Evolutionary conservation across 2,113 vertebrate species (phyloP).

Genomic region (Ovibos moschatus): DNA sequence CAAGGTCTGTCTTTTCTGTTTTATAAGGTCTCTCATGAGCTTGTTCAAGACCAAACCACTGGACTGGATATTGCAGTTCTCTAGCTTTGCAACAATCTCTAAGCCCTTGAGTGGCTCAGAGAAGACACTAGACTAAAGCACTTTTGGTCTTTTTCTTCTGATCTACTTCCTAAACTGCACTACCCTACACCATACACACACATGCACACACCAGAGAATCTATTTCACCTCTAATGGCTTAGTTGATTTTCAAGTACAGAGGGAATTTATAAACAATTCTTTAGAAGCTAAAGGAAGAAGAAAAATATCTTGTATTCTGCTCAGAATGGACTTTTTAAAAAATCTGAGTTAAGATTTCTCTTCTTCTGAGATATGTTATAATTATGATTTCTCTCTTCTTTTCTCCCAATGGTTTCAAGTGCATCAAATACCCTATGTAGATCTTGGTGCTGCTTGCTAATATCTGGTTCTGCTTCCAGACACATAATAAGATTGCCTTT

Average conservation of each 20-base stretch:
- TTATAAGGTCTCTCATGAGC: not conserved
- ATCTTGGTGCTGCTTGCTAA: not conserved
- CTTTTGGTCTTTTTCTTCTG: not conserved
- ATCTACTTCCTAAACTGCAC: not conserved
- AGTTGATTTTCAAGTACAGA: constrained; percentile 57
- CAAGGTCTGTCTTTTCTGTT: not conserved
- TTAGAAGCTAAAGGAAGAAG: constrained; percentile 49
- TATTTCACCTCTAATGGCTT: constrained; percentile 35
- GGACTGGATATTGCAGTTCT: not conserved
- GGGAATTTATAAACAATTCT: constrained; percentile 54
- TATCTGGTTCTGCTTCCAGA: not conserved
- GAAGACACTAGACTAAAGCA: not conserved
- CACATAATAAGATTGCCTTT: not conserved
- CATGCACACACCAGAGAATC: not conserved
- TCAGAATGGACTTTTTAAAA: not conserved
- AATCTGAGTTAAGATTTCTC: constrained; percentile 44
- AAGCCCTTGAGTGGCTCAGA: not conserved
- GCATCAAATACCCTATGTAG: constrained; percentile 13
- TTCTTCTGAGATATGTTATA: constrained; percentile 7
- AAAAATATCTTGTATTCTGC: not conserved
- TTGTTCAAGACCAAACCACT: not conserved
- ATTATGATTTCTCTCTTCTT: constrained; percentile 47
- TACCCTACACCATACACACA: not conserved
- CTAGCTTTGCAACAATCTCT: not conserved
- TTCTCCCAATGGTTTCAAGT: constrained; percentile 29